phyloP scores from a whole-genome alignment of 2,797 vertebrate genomes.

The Okamejei kenojei region DNA sequence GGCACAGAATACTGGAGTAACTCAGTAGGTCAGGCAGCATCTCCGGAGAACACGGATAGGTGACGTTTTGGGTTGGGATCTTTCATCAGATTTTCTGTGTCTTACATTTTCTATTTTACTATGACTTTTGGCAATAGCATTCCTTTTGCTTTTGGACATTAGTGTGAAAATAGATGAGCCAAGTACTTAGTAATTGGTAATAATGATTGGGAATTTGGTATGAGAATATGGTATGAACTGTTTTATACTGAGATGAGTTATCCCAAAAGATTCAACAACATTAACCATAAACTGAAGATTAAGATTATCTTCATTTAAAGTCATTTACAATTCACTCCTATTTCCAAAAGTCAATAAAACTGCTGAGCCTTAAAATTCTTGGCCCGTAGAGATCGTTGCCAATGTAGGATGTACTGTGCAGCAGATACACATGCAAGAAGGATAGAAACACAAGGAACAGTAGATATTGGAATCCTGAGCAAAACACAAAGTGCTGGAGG shows the following conservation, averaged over 20 bases:
- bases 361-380: background rate
- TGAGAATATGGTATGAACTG: background rate
- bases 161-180: background rate
- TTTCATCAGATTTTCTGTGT: no score
- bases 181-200: background rate
- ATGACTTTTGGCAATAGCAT: background rate
- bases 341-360: background rate
- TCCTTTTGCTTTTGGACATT: background rate
- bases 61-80: no score
- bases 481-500: no score
- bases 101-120: no score
- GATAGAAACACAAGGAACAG: background rate
- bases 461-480: no score
- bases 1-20: no score
- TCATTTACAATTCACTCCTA: background rate
- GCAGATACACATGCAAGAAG: background rate
- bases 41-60: no score
- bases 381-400: background rate
- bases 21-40: no score
- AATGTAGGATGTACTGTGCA: background rate
- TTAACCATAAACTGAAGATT: background rate
- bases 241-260: background rate
- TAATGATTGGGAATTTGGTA: background rate
- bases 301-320: background rate
- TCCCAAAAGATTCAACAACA: background rate